Percentiles rank a stretch among this genome's conserved stretches.
Conservation (phyloP, 1,140 invertebrate genomes). For the Amyelois transitella region DNA sequence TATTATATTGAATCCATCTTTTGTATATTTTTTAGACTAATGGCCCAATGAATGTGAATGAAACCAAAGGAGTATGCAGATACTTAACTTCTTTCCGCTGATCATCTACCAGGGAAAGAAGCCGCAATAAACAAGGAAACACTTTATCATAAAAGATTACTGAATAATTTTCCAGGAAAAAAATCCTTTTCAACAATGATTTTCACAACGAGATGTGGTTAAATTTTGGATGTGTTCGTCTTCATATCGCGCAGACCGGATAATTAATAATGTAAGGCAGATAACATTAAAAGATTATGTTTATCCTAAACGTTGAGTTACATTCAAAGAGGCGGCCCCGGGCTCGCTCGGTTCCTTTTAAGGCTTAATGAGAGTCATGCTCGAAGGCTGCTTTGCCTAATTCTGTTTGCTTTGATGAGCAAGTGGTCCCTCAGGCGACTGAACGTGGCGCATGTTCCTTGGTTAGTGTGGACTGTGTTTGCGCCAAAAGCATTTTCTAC, state of each 20-base stretch:
- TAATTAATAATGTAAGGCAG: constrained; percentile 19
- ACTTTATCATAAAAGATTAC: constrained; percentile 1
- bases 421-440: not conserved
- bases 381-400: constrained; percentile 13
- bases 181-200: not conserved
- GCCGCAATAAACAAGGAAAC: too few relatives aligned
- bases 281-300: constrained; percentile 23
- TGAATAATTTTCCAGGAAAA: not conserved
- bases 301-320: constrained; percentile 5
- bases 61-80: too few relatives aligned
- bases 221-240: not conserved
- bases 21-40: too few relatives aligned
- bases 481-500: too few relatives aligned
- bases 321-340: constrained; percentile 12
- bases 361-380: constrained; percentile 18
- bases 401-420: constrained; percentile 16
- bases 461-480: not conserved
- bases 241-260: constrained; percentile 7
- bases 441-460: not conserved
- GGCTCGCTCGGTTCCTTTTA: constrained; percentile 11
- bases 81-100: too few relatives aligned
- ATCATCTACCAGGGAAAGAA: too few relatives aligned
- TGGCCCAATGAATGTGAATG: too few relatives aligned
- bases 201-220: not conserved
- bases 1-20: too few relatives aligned